Conservation (phyloP, 2,797 vertebrate species). For the Sylvia borin region DNA sequence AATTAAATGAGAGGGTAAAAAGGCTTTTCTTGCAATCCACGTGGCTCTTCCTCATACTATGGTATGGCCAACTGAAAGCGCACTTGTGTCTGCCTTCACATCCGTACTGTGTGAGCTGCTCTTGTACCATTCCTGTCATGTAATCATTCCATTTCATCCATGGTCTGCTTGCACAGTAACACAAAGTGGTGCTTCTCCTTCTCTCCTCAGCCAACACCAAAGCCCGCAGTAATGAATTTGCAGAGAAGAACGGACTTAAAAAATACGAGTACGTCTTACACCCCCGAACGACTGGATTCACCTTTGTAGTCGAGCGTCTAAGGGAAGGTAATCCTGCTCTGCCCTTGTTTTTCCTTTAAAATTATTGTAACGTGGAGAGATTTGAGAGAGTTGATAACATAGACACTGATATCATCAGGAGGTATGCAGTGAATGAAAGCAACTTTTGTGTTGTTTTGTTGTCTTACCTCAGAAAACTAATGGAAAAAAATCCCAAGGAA, state of each 20-base stretch:
- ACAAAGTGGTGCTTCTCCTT: not conserved
- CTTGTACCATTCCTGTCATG: not conserved
- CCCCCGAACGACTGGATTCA: conserved; percentile 95
- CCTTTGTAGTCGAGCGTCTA: conserved; percentile 91
- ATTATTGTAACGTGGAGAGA: not conserved
- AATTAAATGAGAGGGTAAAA: not conserved
- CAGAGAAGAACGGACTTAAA: conserved; percentile 86
- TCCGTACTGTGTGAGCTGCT: not conserved
- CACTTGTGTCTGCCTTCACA: not conserved
- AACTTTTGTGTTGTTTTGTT: not conserved
- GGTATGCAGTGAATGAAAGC: not conserved
- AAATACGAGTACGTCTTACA: conserved; percentile 93
- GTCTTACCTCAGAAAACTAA: not conserved
- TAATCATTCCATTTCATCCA: not conserved
- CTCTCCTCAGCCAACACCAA: conserved; percentile 86
- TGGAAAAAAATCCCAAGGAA: not conserved
- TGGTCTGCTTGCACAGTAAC: not conserved
- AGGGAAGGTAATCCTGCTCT: conserved; percentile 84
- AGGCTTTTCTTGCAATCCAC: conserved; percentile 39
- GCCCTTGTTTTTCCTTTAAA: not conserved
- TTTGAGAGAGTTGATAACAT: not conserved
- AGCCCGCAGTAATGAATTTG: conserved; percentile 88
- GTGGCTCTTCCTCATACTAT: not conserved
- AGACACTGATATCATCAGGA: not conserved
- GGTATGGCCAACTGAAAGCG: not conserved